Evolutionary conservation across 2,797 vertebrate genomes (phyloP).

Genomic region (Falco rusticolus): DNA sequence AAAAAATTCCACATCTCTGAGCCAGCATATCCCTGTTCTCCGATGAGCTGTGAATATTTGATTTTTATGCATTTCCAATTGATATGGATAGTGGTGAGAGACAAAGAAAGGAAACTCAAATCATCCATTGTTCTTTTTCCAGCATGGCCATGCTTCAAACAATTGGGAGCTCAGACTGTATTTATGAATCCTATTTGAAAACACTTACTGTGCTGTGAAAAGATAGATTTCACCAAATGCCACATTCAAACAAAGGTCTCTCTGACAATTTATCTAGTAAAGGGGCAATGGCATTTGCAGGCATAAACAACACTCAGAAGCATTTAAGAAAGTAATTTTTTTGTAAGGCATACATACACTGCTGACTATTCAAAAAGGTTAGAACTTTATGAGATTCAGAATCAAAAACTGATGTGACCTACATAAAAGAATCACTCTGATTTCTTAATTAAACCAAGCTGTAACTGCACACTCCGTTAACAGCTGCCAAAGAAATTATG

Average conservation of each 20-base stretch:
- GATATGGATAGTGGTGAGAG: not conserved
- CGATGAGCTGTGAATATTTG: not conserved
- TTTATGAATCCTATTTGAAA: constrained; percentile 31
- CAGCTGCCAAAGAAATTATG: constrained; percentile 74
- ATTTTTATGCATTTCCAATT: not conserved
- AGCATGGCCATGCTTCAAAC: not conserved
- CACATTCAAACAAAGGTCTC: constrained; percentile 25
- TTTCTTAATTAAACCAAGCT: constrained; percentile 83
- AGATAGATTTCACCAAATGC: not conserved
- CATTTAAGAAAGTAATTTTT: constrained; percentile 28
- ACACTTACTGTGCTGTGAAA: not conserved
- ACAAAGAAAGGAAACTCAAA: not conserved
- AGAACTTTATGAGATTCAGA: constrained; percentile 68
- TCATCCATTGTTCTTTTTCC: not conserved
- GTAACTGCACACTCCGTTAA: constrained; percentile 71
- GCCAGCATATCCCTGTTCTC: not conserved
- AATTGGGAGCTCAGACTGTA: not conserved
- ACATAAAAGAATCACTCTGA: constrained; percentile 78
- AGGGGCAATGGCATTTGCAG: constrained; percentile 1
- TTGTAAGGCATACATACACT: constrained; percentile 21
- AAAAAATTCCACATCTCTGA: not conserved
- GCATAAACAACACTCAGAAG: constrained; percentile 23
- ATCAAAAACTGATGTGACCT: constrained; percentile 84
- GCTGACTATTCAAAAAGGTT: constrained; percentile 75
- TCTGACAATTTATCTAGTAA: constrained; percentile 38